Conservation (phyloP, 2,888 invertebrate genomes). For the Choristoneura rosaceana region DNA sequence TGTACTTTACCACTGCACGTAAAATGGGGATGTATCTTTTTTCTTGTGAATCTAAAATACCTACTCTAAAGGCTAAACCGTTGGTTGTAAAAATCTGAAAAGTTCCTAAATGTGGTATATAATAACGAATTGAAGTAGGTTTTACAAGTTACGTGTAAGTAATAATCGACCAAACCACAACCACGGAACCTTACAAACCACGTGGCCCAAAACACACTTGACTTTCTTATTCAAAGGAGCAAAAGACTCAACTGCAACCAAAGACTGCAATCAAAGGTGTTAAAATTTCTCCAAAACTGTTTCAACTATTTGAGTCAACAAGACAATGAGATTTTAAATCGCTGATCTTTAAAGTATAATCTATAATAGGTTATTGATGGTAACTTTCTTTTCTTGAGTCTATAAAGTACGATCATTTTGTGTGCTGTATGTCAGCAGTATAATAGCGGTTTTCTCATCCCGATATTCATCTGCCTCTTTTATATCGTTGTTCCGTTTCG, state of each 20-base stretch:
- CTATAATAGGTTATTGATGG: background rate
- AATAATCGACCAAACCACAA: no score
- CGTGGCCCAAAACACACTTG: no score
- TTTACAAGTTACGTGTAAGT: no score
- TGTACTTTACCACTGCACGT: no score
- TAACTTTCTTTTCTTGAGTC: slow-evolving; percentile 1
- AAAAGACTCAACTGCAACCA: background rate
- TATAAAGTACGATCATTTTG: slow-evolving; percentile 8
- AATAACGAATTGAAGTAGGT: no score
- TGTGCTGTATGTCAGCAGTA: slow-evolving; percentile 59
- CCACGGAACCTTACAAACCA: no score
- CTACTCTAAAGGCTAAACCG: no score
- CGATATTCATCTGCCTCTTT: slow-evolving; percentile 79
- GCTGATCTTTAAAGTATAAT: background rate
- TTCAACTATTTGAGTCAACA: slow-evolving; percentile 1
- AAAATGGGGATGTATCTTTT: no score
- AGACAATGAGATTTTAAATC: background rate
- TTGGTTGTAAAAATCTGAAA: no score
- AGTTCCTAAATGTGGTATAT: no score
- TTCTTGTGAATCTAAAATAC: no score
- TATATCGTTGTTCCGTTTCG: slow-evolving; percentile 76
- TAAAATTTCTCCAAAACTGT: background rate
- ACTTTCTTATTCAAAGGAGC: slow-evolving; percentile 9
- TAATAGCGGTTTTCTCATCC: slow-evolving; percentile 76
- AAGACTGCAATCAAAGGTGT: slow-evolving; percentile 2